These are phyloP conservation scores for Plagiodera versicolora DNA, from an alignment of 2,888 invertebrate species.

Conservation along the genomic window DNA sequence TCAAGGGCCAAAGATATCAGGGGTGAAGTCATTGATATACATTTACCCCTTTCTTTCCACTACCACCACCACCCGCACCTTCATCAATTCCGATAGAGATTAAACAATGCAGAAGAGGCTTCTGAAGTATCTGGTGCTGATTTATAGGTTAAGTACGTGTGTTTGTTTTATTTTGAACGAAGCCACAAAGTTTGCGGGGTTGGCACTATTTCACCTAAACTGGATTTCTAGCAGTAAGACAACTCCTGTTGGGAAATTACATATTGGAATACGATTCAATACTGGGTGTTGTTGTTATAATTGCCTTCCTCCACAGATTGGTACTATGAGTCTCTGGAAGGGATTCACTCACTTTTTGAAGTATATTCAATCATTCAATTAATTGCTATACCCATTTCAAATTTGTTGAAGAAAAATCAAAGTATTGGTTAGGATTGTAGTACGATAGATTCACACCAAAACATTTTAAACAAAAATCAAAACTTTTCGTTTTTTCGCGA, in stretches of 20 bases:
- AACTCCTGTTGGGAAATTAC: background rate
- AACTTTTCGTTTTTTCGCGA: no score
- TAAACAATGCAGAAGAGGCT: constrained; percentile 1
- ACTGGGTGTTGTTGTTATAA: no score
- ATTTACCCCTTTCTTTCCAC: background rate
- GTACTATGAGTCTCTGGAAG: no score
- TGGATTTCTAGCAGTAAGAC: background rate
- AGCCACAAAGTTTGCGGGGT: background rate
- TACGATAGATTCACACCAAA: no score
- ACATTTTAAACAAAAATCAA: no score
- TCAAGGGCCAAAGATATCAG: background rate
- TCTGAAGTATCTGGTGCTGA: background rate
- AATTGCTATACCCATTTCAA: no score
- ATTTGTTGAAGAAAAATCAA: no score
- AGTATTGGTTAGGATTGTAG: no score
- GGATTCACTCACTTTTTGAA: no score
- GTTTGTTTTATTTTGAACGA: background rate
- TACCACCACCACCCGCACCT: background rate
- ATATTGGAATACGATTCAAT: no score
- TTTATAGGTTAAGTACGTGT: background rate
- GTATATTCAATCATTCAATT: no score
- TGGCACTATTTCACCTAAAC: background rate
- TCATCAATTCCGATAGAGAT: background rate
- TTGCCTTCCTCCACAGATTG: no score
- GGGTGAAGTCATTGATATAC: background rate